Base-by-base conservation (phyloP, 2,797 vertebrate species). In the Pygocentrus nattereri region DNA sequence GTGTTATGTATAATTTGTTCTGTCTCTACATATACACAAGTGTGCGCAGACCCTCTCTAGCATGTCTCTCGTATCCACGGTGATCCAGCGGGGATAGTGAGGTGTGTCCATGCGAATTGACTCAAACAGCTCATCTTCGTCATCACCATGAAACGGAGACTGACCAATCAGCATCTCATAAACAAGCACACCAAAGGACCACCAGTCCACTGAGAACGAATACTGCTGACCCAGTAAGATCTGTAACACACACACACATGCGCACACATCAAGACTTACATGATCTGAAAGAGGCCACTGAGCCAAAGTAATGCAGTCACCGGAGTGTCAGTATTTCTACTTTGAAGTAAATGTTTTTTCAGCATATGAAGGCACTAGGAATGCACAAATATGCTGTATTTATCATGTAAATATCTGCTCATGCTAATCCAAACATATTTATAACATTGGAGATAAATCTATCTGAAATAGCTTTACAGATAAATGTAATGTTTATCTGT, bases 101-200 rank as follows among this genome's bases (percentile, higher is more conserved):
- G 98, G 98, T 0, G 94, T 97, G 86, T 99, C 97, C 90, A 96
- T 94, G 19, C 97, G 95, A 85, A 99, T 99, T 1, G 98, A 99
- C 92, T 99, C 97, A 68, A 99, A 99, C 82, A 99, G 87, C 62
- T 99, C 98, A 25, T 99, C 98, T 76, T 99, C 98, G 67, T 99
- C 98, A 0, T 99, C 98, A 5, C 98, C 98, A 0, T 99, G 98
- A 92, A 98, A 99, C 0, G 98, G 98, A 0, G 98, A 99, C 79
- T 99, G 98, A 41, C 98, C 98, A 44, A 99, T 95, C 44, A 99
- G 94, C 98, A 99, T 99, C 92, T 99, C 98, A 0, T 98, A 99
- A 5, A 99, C 94, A 84, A 99, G 89, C 76, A 99, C 98, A 13
- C 98, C 98, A 4, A 99, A 99, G 0, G 98, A 99, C 98, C 98